phyloP scores from a whole-genome alignment of 2,888 invertebrate genomes.

The Euzophera pinguis region DNA sequence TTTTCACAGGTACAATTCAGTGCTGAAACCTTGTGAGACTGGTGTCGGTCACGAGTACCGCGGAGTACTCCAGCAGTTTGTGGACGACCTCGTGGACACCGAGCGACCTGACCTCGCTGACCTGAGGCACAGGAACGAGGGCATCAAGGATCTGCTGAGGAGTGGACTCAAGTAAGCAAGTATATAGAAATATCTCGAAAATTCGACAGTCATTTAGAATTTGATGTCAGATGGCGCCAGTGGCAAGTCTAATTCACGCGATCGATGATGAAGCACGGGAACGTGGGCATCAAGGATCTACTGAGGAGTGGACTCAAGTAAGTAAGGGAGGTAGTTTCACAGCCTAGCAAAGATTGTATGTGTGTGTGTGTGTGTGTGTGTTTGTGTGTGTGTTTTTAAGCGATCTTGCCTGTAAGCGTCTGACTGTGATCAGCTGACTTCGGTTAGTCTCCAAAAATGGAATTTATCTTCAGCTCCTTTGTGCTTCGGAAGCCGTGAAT shows the following conservation, averaged over 20 bases:
- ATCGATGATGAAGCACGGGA: conserved; percentile 78
- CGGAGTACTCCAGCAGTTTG: conserved; percentile 79
- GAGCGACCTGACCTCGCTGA: conserved; percentile 80
- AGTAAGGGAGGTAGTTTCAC: no score
- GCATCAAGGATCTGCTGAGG: conserved; percentile 77
- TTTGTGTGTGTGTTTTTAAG: no score
- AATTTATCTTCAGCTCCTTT: no score
- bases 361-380: no score
- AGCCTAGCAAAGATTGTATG: no score
- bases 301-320: conserved; percentile 81
- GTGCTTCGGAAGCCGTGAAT: no score
- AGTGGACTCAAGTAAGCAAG: conserved; percentile 81
- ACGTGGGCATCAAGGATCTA: conserved; percentile 80
- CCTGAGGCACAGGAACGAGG: conserved; percentile 77
- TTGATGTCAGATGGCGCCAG: no score
- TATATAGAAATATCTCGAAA: background rate
- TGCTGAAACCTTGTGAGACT: conserved; percentile 67
- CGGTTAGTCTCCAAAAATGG: no score
- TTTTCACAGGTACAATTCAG: conserved; percentile 61
- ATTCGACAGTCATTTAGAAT: no score
- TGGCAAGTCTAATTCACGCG: no score
- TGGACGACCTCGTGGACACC: conserved; percentile 80
- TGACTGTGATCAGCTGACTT: no score
- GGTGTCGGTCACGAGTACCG: conserved; percentile 72
- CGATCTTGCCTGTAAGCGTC: no score